These are phyloP conservation scores for Drosophila ogumai DNA, from an alignment of 1,140 invertebrate species.

Conservation along the genomic window DNA sequence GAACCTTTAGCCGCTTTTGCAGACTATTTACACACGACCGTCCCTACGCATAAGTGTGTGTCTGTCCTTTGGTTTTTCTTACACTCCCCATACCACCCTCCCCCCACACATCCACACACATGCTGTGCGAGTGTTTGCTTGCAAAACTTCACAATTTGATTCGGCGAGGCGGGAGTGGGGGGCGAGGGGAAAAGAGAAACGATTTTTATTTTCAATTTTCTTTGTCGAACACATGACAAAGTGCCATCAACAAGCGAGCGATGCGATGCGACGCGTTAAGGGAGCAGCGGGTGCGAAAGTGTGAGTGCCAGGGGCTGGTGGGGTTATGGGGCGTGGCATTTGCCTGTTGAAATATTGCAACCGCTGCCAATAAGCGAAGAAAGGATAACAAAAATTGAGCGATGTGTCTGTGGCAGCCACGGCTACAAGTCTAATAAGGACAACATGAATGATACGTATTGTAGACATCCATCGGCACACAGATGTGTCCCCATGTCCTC, in stretches of 20 bases:
- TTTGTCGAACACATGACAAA: conserved; percentile 80
- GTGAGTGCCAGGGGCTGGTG: conserved; percentile 2
- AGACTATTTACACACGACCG: conserved; percentile 39
- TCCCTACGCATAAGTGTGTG: conserved; percentile 11
- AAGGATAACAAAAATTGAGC: conserved; percentile 65
- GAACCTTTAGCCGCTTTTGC: conserved; percentile 54
- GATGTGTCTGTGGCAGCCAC: conserved; percentile 45
- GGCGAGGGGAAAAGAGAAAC: conserved; percentile 22
- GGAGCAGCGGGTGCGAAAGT: conserved; percentile 21
- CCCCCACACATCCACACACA: background rate
- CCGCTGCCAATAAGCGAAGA: conserved; percentile 55
- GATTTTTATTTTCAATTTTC: conserved; percentile 83
- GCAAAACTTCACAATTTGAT: conserved; percentile 75
- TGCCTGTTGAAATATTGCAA: conserved; percentile 65
- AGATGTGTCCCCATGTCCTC: conserved; percentile 14
- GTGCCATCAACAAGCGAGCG: conserved; percentile 73
- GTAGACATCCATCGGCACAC: conserved; percentile 29
- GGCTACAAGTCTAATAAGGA: conserved; percentile 62
- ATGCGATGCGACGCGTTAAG: conserved; percentile 27
- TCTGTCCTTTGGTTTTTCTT: conserved; percentile 28
- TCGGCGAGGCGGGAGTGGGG: conserved; percentile 30
- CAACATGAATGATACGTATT: conserved; percentile 53
- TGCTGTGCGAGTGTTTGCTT: conserved; percentile 24
- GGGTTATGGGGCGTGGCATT: conserved; percentile 50
- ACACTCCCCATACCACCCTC: background rate